Evolutionary conservation across 2,888 invertebrate species (phyloP).

Genomic region (Philaethria dido): DNA sequence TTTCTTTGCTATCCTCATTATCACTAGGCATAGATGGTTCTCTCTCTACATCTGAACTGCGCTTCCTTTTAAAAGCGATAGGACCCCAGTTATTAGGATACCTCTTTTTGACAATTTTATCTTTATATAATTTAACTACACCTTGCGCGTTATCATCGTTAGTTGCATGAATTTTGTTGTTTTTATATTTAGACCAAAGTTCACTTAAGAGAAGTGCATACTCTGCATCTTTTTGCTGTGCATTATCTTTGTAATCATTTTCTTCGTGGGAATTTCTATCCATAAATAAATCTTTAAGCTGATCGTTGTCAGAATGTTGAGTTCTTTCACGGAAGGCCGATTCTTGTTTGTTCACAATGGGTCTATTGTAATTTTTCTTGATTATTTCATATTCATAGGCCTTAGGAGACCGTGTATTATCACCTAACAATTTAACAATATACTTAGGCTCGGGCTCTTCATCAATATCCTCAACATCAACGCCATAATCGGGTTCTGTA

Average conservation of each 20-base stretch:
- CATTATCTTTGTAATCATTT: conserved; percentile 57
- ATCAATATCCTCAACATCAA: conserved; percentile 67
- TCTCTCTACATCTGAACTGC: conserved; percentile 67
- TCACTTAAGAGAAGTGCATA: conserved; percentile 82
- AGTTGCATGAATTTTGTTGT: conserved; percentile 64
- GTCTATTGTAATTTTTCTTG: conserved; percentile 67
- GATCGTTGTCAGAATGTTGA: conserved; percentile 72
- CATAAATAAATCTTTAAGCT: conserved; percentile 69
- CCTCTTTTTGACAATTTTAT: conserved; percentile 75
- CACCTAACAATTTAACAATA: conserved; percentile 66
- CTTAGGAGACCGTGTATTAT: conserved; percentile 76
- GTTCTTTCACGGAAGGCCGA: conserved; percentile 76
- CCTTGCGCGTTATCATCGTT: conserved; percentile 68
- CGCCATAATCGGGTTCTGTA: conserved; percentile 70
- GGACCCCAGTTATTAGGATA: conserved; percentile 79
- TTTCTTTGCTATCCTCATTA: conserved; percentile 58
- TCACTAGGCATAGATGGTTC: conserved; percentile 56
- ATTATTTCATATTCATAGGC: conserved; percentile 82
- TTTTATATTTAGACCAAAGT: conserved; percentile 84
- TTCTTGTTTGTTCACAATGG: conserved; percentile 57
- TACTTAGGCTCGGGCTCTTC: conserved; percentile 68
- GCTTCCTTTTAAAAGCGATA: conserved; percentile 78
- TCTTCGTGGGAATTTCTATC: conserved; percentile 60
- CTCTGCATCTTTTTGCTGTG: conserved; percentile 75
- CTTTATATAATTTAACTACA: conserved; percentile 75